A percentile compares a stretch with the other conserved stretches of the same genome.
These are phyloP conservation scores for Paralichthys olivaceus DNA, from an alignment of 2,113 vertebrate species.

Conservation along the genomic window DNA sequence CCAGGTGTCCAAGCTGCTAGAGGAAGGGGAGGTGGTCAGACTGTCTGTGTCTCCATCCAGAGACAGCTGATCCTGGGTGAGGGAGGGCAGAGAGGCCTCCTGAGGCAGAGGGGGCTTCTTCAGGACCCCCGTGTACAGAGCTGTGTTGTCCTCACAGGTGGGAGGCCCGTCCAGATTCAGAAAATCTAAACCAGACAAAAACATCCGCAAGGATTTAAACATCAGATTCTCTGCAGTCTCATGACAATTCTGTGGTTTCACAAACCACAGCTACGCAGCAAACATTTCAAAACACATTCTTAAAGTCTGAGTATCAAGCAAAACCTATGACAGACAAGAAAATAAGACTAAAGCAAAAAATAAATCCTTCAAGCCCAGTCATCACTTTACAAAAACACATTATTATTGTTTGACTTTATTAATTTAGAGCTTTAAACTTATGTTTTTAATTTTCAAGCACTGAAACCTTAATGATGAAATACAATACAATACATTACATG, in stretches of 20 bases:
- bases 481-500: not conserved
- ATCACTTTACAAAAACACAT: constrained; percentile 1
- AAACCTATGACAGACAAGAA: constrained; percentile 24
- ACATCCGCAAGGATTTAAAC: constrained; percentile 10
- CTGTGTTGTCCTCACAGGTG: constrained; percentile 87
- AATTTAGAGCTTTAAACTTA: not conserved
- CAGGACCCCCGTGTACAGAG: constrained; percentile 93
- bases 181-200: constrained; percentile 74
- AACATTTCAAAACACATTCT: constrained; percentile 40
- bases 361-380: not conserved
- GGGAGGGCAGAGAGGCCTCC: constrained; percentile 83
- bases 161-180: constrained; percentile 84
- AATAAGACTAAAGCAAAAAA: constrained; percentile 1
- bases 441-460: not conserved
- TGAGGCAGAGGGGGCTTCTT: constrained; percentile 89
- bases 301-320: constrained; percentile 22
- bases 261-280: constrained; percentile 15
- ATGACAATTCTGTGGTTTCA: constrained; percentile 38
- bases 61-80: constrained; percentile 85
- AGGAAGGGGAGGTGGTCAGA: constrained; percentile 90
- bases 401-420: not conserved
- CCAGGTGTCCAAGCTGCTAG: constrained; percentile 92
- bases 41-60: constrained; percentile 88
- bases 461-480: too few species aligned
- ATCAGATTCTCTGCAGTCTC: constrained; percentile 11